Conservation (phyloP, 2,888 invertebrate genomes). For the Eilema caniola region DNA sequence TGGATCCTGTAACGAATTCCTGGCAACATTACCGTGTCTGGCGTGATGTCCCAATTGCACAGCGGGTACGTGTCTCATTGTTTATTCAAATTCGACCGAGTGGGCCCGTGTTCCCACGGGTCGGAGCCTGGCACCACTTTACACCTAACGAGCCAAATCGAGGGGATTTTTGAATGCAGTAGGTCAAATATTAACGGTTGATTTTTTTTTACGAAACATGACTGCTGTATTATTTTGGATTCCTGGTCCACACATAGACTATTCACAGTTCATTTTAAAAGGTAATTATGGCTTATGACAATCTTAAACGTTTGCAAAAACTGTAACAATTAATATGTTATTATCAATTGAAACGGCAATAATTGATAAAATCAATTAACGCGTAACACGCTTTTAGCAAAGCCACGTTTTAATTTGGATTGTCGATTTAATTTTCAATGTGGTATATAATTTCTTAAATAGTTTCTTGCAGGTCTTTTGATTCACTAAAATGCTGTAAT, state of each 20-base stretch:
- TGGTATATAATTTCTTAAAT: too few species aligned
- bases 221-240: not conserved
- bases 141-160: slow-evolving; percentile 35
- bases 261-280: not conserved
- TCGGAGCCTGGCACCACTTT: slow-evolving; percentile 55
- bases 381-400: too few species aligned
- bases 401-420: too few species aligned
- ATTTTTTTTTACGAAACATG: not conserved
- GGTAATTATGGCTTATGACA: too few species aligned
- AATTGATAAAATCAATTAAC: too few species aligned
- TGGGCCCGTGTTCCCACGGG: slow-evolving; percentile 55
- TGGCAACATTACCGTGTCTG: slow-evolving; percentile 8
- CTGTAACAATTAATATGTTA: too few species aligned
- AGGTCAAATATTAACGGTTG: slow-evolving; percentile 32
- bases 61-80: slow-evolving; percentile 46
- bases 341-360: too few species aligned
- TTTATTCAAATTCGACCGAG: slow-evolving; percentile 56
- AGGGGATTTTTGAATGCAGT: slow-evolving; percentile 32
- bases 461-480: too few species aligned
- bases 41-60: slow-evolving; percentile 24
- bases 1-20: slow-evolving; percentile 28
- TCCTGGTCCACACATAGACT: not conserved
- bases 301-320: too few species aligned
- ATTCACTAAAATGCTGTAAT: not conserved
- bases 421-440: too few species aligned